Percentiles rank a stretch among this genome's conserved stretches.
Evolutionary conservation across 2,113 vertebrate species (phyloP).

Genomic region (Platichthys stellatus): DNA sequence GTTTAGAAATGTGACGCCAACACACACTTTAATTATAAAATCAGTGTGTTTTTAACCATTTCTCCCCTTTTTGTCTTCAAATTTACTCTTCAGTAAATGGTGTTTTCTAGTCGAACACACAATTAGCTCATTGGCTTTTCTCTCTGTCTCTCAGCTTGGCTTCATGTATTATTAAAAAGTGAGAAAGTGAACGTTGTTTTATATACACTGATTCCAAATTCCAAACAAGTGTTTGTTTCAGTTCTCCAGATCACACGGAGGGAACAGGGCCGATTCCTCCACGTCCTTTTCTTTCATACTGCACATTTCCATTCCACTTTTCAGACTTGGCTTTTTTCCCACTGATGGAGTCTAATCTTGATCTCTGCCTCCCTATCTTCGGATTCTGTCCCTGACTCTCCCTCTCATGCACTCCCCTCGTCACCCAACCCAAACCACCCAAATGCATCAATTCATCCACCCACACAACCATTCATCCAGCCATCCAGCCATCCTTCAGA

Average conservation of each 20-base stretch:
- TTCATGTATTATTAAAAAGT: no score
- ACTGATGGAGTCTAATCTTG: slow-evolving; percentile 6
- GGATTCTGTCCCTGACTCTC: background rate
- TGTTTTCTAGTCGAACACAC: slow-evolving; percentile 1
- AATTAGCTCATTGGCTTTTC: background rate
- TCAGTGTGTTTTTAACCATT: no score
- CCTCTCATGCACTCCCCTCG: background rate
- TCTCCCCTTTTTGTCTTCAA: no score
- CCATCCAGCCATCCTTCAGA: background rate
- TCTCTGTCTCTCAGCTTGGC: background rate
- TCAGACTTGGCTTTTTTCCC: background rate
- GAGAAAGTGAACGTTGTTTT: no score
- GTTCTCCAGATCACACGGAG: background rate
- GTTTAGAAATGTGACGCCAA: background rate
- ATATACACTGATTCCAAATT: no score
- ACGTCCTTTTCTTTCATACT: background rate
- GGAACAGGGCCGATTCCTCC: background rate
- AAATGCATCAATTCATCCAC: background rate
- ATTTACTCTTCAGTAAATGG: background rate
- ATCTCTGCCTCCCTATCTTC: background rate
- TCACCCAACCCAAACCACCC: background rate
- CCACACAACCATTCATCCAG: background rate
- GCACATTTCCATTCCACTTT: background rate
- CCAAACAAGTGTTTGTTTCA: no score
- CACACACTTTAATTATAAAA: background rate